phyloP scores from a whole-genome alignment of 2,797 vertebrate genomes.

The Paguma larvata region DNA sequence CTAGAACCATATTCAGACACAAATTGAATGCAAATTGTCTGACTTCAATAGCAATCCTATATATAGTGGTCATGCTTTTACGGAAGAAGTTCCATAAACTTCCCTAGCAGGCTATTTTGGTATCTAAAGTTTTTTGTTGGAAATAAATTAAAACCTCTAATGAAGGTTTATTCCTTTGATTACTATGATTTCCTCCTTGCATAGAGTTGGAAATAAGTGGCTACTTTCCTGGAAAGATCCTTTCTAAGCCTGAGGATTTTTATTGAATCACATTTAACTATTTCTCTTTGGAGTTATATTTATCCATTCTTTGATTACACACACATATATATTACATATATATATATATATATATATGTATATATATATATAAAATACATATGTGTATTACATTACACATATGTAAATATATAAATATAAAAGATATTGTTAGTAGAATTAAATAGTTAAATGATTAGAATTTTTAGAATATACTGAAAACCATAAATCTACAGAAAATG shows the following conservation, averaged over 20 bases:
- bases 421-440: background rate
- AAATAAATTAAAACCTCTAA: conserved; percentile 24
- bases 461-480: background rate
- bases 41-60: conserved; percentile 8
- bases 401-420: background rate
- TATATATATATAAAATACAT: background rate
- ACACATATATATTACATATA: background rate
- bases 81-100: conserved; percentile 29
- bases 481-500: background rate
- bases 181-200: background rate
- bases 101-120: background rate
- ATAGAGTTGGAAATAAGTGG: background rate
- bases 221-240: conserved; percentile 4
- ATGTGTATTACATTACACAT: background rate
- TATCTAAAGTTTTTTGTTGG: conserved; percentile 2
- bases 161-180: background rate
- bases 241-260: conserved; percentile 41
- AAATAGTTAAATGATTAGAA: background rate
- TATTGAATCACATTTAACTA: background rate
- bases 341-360: no score
- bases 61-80: conserved; percentile 4
- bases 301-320: background rate
- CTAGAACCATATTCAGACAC: conserved; percentile 3
- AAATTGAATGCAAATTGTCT: conserved; percentile 48
- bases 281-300: background rate